Conservation (phyloP, 2,888 invertebrate genomes). For the Congeria kusceri region DNA sequence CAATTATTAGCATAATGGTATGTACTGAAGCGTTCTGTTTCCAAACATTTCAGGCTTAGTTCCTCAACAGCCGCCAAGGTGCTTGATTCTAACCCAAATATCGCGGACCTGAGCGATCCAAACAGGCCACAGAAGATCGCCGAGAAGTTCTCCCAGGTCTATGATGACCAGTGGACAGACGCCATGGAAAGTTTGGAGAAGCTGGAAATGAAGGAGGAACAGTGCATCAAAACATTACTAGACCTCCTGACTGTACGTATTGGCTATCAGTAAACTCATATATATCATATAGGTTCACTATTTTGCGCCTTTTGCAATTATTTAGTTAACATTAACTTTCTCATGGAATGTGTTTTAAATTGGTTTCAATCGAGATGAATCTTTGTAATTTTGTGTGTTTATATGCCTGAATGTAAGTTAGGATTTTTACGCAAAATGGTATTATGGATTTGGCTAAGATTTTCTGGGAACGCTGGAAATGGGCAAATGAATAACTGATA, state of each 20-base stretch:
- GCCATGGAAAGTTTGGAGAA: constrained; percentile 52
- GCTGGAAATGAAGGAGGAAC: constrained; percentile 35
- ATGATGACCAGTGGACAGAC: constrained; percentile 62
- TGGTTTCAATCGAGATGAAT: too few species aligned
- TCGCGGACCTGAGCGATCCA: constrained; percentile 60
- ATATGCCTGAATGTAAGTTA: too few species aligned
- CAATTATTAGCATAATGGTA: constrained; percentile 19
- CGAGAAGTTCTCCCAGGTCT: constrained; percentile 43
- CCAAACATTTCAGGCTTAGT: constrained; percentile 32
- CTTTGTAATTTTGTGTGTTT: too few species aligned
- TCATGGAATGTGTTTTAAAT: too few species aligned
- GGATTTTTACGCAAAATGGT: too few species aligned
- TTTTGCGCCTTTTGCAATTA: too few species aligned
- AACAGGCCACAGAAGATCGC: constrained; percentile 58
- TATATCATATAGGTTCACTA: too few species aligned
- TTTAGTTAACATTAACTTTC: too few species aligned
- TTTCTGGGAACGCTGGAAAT: too few species aligned
- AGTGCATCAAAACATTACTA: constrained; percentile 30
- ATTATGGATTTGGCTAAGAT: too few species aligned
- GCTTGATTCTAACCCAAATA: constrained; percentile 55
- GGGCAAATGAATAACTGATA: too few species aligned
- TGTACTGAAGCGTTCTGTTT: background rate
- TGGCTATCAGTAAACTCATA: too few species aligned
- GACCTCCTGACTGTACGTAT: constrained; percentile 34
- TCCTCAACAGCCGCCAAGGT: constrained; percentile 46